A percentile compares a stretch with the other conserved stretches of the same genome.
phyloP scores from a whole-genome alignment of 1,140 invertebrate genomes.

The Idris sp. region DNA sequence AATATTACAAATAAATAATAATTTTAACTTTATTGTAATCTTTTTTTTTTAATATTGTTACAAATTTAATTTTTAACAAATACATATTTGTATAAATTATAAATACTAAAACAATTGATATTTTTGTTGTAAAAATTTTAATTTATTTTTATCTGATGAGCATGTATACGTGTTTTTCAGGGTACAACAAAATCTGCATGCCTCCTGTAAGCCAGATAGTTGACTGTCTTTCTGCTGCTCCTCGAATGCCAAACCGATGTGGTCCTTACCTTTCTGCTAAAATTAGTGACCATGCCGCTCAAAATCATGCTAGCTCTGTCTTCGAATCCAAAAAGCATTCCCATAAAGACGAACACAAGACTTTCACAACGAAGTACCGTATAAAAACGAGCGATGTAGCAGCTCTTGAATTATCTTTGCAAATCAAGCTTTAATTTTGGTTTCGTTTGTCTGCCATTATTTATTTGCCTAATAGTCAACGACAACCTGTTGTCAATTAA shows the following conservation, averaged over 20 bases:
- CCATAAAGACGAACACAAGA: conserved; percentile 57
- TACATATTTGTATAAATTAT: no score
- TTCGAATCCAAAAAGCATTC: conserved; percentile 52
- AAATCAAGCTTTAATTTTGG: conserved; percentile 43
- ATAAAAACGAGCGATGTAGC: conserved; percentile 38
- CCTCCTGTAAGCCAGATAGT: conserved; percentile 78
- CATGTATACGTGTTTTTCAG: conserved; percentile 78
- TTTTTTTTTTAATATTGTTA: no score
- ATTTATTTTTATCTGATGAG: conserved; percentile 73
- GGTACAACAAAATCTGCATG: conserved; percentile 77
- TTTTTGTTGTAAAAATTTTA: no score
- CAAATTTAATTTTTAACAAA: no score
- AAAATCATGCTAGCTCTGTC: conserved; percentile 67
- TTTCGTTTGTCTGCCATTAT: neutral
- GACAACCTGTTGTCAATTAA: no score
- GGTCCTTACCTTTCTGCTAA: conserved; percentile 75
- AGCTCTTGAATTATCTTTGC: conserved; percentile 50
- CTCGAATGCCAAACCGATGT: conserved; percentile 73
- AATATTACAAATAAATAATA: no score
- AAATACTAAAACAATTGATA: no score
- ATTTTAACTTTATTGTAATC: no score
- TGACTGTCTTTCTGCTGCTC: conserved; percentile 76
- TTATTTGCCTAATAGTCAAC: neutral
- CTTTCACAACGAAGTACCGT: conserved; percentile 52
- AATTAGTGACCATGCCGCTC: conserved; percentile 71